Evolutionary conservation across 1,140 invertebrate species (phyloP).

Genomic region (Meloidogyne hapla): DNA sequence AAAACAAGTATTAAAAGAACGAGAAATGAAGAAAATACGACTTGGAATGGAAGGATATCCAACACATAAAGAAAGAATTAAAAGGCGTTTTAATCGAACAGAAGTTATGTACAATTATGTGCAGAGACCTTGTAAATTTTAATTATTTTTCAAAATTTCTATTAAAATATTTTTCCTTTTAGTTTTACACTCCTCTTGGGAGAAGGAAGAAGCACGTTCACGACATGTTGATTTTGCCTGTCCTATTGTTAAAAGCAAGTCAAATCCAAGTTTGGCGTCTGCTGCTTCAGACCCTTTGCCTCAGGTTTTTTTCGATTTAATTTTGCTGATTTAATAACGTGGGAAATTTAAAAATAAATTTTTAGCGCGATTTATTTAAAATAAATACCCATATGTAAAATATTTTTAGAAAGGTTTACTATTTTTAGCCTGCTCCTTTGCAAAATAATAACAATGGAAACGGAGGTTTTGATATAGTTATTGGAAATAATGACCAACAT

Average conservation of each 20-base stretch:
- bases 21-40: constrained; percentile 97
- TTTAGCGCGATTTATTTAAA: too few relatives aligned
- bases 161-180: not conserved
- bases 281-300: constrained; percentile 49
- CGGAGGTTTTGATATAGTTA: too few relatives aligned
- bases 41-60: constrained; percentile 94
- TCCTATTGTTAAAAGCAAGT: constrained; percentile 63
- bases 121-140: constrained; percentile 78
- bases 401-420: not conserved
- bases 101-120: constrained; percentile 98
- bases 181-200: constrained; percentile 98
- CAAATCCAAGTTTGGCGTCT: constrained; percentile 58
- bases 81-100: constrained; percentile 77
- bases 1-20: constrained; percentile 93
- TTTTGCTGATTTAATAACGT: too few relatives aligned
- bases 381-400: too few relatives aligned
- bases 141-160: not conserved
- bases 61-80: constrained; percentile 95
- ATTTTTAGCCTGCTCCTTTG: constrained; percentile 12
- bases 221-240: constrained; percentile 89
- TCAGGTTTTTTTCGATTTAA: constrained; percentile 30
- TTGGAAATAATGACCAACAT: not conserved
- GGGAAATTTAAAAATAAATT: too few relatives aligned
- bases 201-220: constrained; percentile 97
- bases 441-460: not conserved